A percentile compares a stretch with the other conserved stretches of the same genome.
These are phyloP conservation scores for Ctenoplectra terminalis DNA, from an alignment of 1,140 invertebrate species.

Conservation along the genomic window DNA sequence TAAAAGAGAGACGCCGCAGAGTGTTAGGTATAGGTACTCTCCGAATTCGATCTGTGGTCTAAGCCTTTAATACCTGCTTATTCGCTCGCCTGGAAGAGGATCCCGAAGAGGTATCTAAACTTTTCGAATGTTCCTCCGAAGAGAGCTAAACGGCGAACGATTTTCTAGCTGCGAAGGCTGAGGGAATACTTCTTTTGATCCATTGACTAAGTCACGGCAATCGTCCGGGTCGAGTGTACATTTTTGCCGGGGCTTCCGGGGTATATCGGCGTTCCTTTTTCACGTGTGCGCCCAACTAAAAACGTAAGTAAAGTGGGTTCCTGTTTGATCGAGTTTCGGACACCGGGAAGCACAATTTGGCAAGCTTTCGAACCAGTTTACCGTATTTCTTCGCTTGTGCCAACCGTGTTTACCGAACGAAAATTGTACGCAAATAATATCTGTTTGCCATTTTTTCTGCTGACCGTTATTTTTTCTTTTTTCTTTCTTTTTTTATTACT, in stretches of 20 bases:
- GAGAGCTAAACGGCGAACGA: slow-evolving; percentile 65
- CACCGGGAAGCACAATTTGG: background rate
- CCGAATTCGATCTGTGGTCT: slow-evolving; percentile 71
- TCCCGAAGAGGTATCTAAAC: slow-evolving; percentile 73
- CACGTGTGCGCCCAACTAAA: background rate
- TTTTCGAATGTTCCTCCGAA: slow-evolving; percentile 68
- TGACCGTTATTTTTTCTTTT: background rate
- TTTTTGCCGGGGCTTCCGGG: background rate
- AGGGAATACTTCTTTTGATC: slow-evolving; percentile 56
- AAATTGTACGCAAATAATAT: background rate
- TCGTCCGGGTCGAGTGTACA: slow-evolving; percentile 12
- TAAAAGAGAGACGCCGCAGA: slow-evolving; percentile 17
- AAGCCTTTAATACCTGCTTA: slow-evolving; percentile 76
- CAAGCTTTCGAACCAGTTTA: background rate
- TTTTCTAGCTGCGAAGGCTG: slow-evolving; percentile 52
- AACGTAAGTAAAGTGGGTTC: slow-evolving; percentile 11
- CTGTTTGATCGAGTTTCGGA: background rate
- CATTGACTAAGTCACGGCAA: slow-evolving; percentile 57
- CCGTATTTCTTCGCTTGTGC: too few relatives aligned
- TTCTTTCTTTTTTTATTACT: background rate
- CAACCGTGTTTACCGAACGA: background rate
- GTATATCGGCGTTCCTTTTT: background rate
- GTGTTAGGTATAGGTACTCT: slow-evolving; percentile 57
- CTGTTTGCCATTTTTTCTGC: background rate
- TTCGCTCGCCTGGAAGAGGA: slow-evolving; percentile 66